Percentiles rank a stretch among this genome's conserved stretches.
phyloP scores from a whole-genome alignment of 2,113 vertebrate genomes.

The Mesitornis unicolor region DNA sequence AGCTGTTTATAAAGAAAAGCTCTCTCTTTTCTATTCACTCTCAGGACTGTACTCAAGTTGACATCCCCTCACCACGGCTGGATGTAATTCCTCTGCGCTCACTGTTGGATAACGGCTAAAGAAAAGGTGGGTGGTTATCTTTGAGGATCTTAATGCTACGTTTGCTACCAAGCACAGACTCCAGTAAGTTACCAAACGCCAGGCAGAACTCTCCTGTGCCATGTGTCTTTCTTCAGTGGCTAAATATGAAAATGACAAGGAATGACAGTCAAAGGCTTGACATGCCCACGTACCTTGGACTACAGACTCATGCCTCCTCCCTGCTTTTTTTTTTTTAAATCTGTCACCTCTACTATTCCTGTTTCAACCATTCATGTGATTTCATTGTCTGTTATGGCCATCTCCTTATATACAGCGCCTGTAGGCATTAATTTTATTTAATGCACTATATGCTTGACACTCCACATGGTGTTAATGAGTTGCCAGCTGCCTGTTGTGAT shows the following conservation, averaged over 20 bases:
- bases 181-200: background rate
- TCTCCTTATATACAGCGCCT: constrained; percentile 37
- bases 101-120: background rate
- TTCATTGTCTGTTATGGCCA: constrained; percentile 41
- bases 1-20: background rate
- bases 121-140: background rate
- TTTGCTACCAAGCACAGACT: background rate
- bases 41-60: background rate
- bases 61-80: background rate
- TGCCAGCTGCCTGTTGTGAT: constrained; percentile 72
- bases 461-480: constrained; percentile 67
- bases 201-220: background rate
- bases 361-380: constrained; percentile 29
- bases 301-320: background rate
- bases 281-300: background rate
- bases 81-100: background rate
- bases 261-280: background rate
- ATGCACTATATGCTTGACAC: constrained; percentile 64
- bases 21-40: background rate
- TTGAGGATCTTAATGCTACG: background rate
- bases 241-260: background rate
- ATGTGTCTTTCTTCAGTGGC: background rate
- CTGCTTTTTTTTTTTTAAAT: background rate
- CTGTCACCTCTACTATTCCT: background rate
- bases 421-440: constrained; percentile 67